These are phyloP conservation scores for Oscheius sp. DNA, from an alignment of 2,888 invertebrate genomes.

Conservation along the genomic window DNA sequence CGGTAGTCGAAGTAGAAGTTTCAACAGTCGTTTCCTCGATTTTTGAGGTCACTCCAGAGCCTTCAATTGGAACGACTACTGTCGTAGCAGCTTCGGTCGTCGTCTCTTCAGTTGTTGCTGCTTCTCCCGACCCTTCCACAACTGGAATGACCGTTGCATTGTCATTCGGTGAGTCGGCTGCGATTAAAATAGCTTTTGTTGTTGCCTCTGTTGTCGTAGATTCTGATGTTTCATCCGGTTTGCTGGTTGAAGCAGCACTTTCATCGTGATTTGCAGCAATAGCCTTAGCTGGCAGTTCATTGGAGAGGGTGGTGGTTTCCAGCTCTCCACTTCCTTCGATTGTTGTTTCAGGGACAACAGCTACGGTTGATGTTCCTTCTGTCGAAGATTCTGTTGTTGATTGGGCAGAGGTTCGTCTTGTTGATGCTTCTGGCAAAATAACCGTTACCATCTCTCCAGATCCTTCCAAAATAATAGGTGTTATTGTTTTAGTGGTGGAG, in stretches of 20 bases:
- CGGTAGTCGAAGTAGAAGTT: neutral
- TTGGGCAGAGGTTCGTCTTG: constrained; percentile 11
- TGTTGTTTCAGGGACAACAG: constrained; percentile 24
- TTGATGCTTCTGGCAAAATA: neutral
- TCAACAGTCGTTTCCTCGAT: neutral
- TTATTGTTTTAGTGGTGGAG: constrained; percentile 5
- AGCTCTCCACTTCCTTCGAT: constrained; percentile 17
- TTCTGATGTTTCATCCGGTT: neutral
- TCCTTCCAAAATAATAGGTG: constrained; percentile 24
- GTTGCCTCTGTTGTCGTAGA: neutral
- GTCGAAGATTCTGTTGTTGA: neutral
- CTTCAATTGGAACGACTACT: constrained; percentile 2
- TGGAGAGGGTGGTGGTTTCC: neutral
- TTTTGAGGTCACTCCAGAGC: neutral
- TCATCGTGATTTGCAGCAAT: constrained; percentile 5
- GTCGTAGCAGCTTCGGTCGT: constrained; percentile 23
- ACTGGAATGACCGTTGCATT: too few species aligned
- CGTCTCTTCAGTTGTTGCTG: constrained; percentile 6
- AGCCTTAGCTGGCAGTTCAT: neutral
- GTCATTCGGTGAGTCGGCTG: neutral
- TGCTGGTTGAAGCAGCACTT: constrained; percentile 22
- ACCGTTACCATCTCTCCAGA: neutral
- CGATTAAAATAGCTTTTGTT: neutral
- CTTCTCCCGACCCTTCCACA: constrained; percentile 35
- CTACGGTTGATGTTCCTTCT: constrained; percentile 13